These are phyloP conservation scores for Semaprochilodus insignis DNA, from an alignment of 2,797 vertebrate species.

Conservation along the genomic window DNA sequence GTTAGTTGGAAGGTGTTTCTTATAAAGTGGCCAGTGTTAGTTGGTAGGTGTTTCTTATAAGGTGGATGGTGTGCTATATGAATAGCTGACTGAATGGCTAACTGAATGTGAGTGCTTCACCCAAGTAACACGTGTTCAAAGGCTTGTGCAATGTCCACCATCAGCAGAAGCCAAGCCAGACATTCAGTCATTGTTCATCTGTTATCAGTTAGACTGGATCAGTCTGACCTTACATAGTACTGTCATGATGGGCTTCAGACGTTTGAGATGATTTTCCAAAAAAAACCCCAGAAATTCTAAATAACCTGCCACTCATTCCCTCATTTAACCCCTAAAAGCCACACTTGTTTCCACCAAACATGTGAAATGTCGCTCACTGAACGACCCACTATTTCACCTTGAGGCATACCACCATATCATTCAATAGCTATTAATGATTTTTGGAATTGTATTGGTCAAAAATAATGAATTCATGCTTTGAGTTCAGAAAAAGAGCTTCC, in stretches of 20 bases:
- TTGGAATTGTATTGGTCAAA: no score
- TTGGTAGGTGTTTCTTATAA: not conserved
- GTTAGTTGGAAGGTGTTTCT: not conserved
- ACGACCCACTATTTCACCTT: no score
- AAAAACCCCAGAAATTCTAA: not conserved
- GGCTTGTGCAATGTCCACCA: not conserved
- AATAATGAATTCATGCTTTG: no score
- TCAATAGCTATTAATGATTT: no score
- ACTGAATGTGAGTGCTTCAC: not conserved
- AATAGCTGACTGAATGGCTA: not conserved
- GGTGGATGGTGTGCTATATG: not conserved
- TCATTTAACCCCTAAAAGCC: not conserved
- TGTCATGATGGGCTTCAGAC: not conserved
- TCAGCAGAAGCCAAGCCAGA: not conserved
- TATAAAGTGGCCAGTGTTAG: not conserved
- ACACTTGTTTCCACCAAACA: not conserved
- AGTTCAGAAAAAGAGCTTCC: no score
- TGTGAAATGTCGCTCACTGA: no score
- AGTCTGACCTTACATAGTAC: not conserved
- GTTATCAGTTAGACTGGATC: not conserved
- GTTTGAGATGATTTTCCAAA: not conserved
- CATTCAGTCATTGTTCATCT: not conserved
- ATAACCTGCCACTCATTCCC: not conserved
- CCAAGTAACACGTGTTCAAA: not conserved
- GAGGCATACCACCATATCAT: no score